These are phyloP conservation scores for Anoura caudifer DNA, from an alignment of 2,113 vertebrate genomes.

Conservation along the genomic window DNA sequence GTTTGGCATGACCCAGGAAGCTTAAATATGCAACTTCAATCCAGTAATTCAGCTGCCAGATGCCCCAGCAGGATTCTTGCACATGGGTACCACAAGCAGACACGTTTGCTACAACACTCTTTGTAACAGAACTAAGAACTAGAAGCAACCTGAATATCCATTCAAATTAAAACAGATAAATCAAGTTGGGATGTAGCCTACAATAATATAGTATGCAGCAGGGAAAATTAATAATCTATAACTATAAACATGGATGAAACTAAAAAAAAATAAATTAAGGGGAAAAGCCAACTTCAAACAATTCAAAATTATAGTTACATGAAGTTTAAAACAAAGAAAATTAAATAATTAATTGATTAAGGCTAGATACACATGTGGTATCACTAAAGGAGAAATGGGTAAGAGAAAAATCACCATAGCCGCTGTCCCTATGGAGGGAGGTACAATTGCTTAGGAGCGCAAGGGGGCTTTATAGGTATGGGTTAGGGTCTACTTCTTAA, in stretches of 20 bases:
- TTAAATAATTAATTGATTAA: too few species aligned
- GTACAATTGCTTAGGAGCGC: too few species aligned
- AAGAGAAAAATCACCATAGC: too few species aligned
- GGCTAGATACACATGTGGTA: too few species aligned
- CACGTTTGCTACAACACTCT: background rate
- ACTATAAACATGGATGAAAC: too few species aligned
- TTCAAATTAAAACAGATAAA: background rate
- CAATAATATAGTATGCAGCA: background rate
- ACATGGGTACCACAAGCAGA: background rate
- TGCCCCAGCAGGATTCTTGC: background rate
- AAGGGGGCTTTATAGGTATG: background rate
- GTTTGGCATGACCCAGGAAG: background rate
- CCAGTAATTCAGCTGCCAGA: background rate
- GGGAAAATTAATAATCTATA: too few species aligned
- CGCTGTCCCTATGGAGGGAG: too few species aligned
- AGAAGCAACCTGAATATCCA: background rate
- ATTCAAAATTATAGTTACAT: too few species aligned
- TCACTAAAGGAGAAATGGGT: too few species aligned
- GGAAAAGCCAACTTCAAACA: too few species aligned
- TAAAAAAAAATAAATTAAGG: too few species aligned
- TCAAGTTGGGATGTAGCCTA: background rate
- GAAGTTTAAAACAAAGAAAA: too few species aligned
- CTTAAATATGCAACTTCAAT: background rate
- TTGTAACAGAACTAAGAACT: background rate
- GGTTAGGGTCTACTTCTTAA: background rate